phyloP scores from a whole-genome alignment of 1,140 invertebrate genomes.

The Leucophenga varia region DNA sequence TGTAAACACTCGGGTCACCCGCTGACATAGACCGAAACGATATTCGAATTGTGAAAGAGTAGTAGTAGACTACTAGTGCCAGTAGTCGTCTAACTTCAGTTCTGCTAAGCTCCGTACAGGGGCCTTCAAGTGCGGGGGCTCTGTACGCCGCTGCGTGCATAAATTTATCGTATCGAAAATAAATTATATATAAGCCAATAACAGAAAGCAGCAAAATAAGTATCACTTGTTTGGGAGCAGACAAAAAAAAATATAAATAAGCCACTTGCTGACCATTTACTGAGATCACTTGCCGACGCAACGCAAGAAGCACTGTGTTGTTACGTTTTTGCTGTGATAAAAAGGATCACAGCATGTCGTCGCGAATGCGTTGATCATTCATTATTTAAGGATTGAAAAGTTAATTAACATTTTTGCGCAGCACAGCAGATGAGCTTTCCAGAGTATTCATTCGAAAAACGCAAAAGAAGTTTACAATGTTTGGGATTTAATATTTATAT shows the following conservation, averaged over 20 bases:
- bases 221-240: too few species aligned
- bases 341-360: slow-evolving; percentile 56
- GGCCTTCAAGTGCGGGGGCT: too few species aligned
- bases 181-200: slow-evolving; percentile 54
- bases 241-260: too few species aligned
- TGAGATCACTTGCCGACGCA: slow-evolving; percentile 7
- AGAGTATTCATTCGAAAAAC: too few species aligned
- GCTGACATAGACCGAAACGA: slow-evolving; percentile 38
- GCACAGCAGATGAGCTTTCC: too few species aligned
- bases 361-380: slow-evolving; percentile 56
- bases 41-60: slow-evolving; percentile 10
- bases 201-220: slow-evolving; percentile 13
- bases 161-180: slow-evolving; percentile 53
- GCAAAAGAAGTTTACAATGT: too few species aligned
- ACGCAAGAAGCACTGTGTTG: not conserved
- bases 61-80: slow-evolving; percentile 25
- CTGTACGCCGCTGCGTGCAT: slow-evolving; percentile 42
- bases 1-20: slow-evolving; percentile 56
- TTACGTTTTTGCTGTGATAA: slow-evolving; percentile 37
- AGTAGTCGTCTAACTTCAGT: too few species aligned
- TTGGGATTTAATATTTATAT: too few species aligned
- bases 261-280: slow-evolving; percentile 4
- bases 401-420: slow-evolving; percentile 56
- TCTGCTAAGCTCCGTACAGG: too few species aligned
- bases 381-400: slow-evolving; percentile 58